Evolutionary conservation across 1,140 invertebrate genomes (phyloP).

Genomic region (Callitettix versicolor): DNA sequence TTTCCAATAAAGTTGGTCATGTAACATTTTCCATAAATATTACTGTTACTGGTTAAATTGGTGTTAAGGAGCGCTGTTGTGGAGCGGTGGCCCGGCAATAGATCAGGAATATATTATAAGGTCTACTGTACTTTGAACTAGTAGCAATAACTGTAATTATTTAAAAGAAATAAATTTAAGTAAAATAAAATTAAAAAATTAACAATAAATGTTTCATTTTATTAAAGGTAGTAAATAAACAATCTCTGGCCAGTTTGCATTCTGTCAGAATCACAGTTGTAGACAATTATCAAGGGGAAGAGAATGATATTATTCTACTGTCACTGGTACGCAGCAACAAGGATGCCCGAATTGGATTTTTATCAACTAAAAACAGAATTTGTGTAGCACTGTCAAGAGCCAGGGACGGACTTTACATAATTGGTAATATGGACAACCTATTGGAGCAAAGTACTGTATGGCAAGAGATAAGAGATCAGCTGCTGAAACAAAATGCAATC

Average conservation of each 20-base stretch:
- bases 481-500: not conserved
- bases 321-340: slow-evolving; percentile 69
- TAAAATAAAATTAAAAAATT: no score
- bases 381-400: slow-evolving; percentile 78
- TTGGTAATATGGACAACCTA: slow-evolving; percentile 48
- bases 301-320: slow-evolving; percentile 72
- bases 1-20: no score
- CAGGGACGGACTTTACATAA: slow-evolving; percentile 50
- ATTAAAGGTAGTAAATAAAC: no score
- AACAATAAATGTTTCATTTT: no score
- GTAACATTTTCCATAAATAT: no score
- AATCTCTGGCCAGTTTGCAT: not conserved
- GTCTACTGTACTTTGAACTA: no score
- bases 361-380: slow-evolving; percentile 57
- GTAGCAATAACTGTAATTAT: no score
- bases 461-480: slow-evolving; percentile 10
- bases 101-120: no score
- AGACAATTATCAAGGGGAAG: slow-evolving; percentile 80
- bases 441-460: slow-evolving; percentile 10
- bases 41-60: no score
- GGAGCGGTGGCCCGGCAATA: no score
- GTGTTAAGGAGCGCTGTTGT: no score
- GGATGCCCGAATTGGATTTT: slow-evolving; percentile 61
- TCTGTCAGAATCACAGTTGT: slow-evolving; percentile 51
- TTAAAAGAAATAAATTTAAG: no score